These are phyloP conservation scores for Urocyon cinereoargenteus DNA, from an alignment of 2,797 vertebrate genomes.

Conservation along the genomic window DNA sequence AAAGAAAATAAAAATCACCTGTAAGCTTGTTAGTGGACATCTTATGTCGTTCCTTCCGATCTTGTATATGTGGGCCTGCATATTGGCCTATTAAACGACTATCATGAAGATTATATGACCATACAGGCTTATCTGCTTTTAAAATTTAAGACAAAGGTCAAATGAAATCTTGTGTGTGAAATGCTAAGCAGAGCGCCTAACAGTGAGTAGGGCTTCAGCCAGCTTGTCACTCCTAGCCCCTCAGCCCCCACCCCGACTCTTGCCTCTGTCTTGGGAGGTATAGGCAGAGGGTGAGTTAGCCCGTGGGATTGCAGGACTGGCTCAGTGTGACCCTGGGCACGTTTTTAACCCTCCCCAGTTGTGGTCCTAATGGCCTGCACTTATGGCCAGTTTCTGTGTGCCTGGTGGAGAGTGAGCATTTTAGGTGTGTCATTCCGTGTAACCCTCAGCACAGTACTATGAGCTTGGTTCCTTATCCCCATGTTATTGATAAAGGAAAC, in stretches of 20 bases:
- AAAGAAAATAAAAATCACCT: background rate
- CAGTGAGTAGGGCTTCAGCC: background rate
- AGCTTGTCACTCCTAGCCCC: background rate
- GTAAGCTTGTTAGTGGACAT: background rate
- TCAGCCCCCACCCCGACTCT: accelerated
- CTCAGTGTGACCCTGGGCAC: background rate
- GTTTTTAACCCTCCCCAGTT: background rate
- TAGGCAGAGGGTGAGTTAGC: background rate
- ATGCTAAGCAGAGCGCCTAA: background rate
- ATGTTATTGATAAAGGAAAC: slow-evolving; percentile 55
- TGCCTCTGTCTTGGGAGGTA: background rate
- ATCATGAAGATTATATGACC: background rate
- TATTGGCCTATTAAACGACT: background rate
- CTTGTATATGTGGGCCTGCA: no score
- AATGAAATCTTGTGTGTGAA: background rate
- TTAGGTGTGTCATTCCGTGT: background rate
- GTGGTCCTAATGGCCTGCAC: background rate
- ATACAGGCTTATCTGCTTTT: background rate
- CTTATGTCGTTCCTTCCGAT: background rate
- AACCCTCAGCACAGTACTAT: background rate
- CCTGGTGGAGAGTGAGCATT: background rate
- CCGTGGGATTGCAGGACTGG: background rate
- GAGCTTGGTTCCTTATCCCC: background rate
- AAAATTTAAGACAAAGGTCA: slow-evolving; percentile 4
- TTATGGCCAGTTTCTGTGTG: background rate